phyloP scores from a whole-genome alignment of 2,797 vertebrate species.

The Bufotes viridis region DNA sequence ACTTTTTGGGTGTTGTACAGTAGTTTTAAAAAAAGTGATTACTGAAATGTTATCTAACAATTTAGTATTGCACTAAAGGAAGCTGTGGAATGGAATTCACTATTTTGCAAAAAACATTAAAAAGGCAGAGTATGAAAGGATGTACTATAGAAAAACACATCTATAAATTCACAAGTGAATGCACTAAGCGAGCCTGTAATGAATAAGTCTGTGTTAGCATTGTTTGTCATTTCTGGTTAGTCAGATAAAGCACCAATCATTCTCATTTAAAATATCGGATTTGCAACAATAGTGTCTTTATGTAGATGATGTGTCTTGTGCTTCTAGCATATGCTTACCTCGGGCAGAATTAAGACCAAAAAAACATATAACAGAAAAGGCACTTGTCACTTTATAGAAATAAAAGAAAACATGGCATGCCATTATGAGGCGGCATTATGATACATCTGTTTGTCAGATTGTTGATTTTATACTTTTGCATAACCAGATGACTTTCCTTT shows the following conservation, averaged over 20 bases:
- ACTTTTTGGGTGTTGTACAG: not conserved
- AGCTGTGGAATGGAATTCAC: not conserved
- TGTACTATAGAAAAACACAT: not conserved
- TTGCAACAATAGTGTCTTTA: slow-evolving; percentile 47
- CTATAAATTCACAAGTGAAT: slow-evolving; percentile 32
- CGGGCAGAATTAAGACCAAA: slow-evolving; percentile 19
- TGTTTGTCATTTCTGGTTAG: slow-evolving; percentile 54
- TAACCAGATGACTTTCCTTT: too few relatives aligned
- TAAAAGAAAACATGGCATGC: slow-evolving; percentile 9
- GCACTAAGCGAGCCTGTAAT: slow-evolving; percentile 29
- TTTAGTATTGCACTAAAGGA: not conserved
- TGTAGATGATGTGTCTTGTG: slow-evolving; percentile 43
- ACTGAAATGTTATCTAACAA: too few relatives aligned
- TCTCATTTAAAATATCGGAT: slow-evolving; percentile 48
- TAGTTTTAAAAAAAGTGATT: not conserved
- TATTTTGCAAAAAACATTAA: not conserved
- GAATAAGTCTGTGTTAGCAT: slow-evolving; percentile 51
- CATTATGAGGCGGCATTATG: not conserved
- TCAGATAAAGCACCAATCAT: slow-evolving; percentile 44
- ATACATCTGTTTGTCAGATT: not conserved
- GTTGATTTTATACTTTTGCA: not conserved
- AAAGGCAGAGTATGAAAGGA: not conserved
- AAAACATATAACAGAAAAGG: slow-evolving; percentile 5
- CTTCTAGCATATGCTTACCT: slow-evolving; percentile 20
- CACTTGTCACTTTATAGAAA: slow-evolving; percentile 24